Evolutionary conservation across 2,888 invertebrate species (phyloP).

Genomic region (Sipha maydis): DNA sequence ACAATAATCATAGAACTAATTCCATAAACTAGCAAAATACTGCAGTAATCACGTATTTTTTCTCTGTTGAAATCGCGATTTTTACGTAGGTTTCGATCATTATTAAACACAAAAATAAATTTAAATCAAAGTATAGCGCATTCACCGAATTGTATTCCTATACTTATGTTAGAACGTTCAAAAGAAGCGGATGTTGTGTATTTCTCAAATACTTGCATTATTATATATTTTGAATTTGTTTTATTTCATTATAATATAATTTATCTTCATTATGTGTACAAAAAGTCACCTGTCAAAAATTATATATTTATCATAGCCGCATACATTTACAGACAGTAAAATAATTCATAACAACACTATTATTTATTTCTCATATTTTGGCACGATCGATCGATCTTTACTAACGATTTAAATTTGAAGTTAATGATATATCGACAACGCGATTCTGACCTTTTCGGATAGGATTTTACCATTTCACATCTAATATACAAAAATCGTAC

Average conservation of each 20-base stretch:
- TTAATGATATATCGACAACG: not conserved
- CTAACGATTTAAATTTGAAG: not conserved
- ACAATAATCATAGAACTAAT: not conserved
- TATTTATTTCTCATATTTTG: not conserved
- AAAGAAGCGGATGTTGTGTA: not conserved
- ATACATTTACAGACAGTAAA: not conserved
- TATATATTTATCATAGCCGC: conserved; percentile 1
- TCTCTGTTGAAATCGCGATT: not conserved
- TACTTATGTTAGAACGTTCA: not conserved
- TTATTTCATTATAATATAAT: not conserved
- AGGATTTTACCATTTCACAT: not conserved
- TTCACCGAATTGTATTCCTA: not conserved
- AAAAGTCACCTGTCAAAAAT: not conserved
- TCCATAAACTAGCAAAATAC: not conserved
- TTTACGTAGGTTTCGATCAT: not conserved
- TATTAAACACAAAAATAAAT: not conserved
- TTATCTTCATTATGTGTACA: conserved; percentile 17
- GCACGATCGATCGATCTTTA: conserved; percentile 16
- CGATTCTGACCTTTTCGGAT: conserved; percentile 15
- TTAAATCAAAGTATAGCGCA: not conserved
- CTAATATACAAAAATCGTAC: not conserved
- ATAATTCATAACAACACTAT: not conserved
- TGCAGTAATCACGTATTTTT: not conserved
- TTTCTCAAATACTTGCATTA: not conserved
- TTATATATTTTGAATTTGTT: not conserved